These are phyloP conservation scores for Poeciliopsis presidionis DNA, from an alignment of 2,797 vertebrate genomes.

Conservation along the genomic window DNA sequence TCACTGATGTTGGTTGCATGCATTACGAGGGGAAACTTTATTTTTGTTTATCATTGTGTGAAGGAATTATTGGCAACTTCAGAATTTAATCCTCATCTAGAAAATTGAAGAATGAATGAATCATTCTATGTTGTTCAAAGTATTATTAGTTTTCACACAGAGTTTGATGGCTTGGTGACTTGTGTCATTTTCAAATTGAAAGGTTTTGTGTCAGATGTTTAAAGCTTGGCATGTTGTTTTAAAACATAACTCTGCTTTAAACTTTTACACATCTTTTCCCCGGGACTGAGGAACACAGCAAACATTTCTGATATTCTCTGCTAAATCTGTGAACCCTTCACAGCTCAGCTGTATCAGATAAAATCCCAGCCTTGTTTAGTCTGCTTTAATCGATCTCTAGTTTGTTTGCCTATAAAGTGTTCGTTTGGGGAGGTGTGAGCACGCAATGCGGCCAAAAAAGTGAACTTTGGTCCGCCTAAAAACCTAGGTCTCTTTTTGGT, in stretches of 20 bases:
- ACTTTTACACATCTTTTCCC: no score
- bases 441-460: no score
- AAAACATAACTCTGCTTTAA: neutral
- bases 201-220: neutral
- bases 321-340: neutral
- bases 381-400: no score
- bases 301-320: neutral
- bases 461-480: no score
- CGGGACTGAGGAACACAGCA: no score
- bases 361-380: no score
- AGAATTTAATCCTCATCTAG: neutral
- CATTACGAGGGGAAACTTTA: constrained; percentile 27
- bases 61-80: constrained; percentile 44
- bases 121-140: neutral
- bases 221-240: neutral
- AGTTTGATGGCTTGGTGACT: neutral
- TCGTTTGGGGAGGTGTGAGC: no score
- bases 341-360: no score
- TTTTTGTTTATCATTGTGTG: constrained; percentile 50
- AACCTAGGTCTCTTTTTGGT: no score
- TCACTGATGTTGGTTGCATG: constrained; percentile 24
- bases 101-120: constrained; percentile 3
- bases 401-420: no score
- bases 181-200: neutral
- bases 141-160: neutral